phyloP scores from a whole-genome alignment of 2,113 vertebrate genomes.

The Petromus typicus region DNA sequence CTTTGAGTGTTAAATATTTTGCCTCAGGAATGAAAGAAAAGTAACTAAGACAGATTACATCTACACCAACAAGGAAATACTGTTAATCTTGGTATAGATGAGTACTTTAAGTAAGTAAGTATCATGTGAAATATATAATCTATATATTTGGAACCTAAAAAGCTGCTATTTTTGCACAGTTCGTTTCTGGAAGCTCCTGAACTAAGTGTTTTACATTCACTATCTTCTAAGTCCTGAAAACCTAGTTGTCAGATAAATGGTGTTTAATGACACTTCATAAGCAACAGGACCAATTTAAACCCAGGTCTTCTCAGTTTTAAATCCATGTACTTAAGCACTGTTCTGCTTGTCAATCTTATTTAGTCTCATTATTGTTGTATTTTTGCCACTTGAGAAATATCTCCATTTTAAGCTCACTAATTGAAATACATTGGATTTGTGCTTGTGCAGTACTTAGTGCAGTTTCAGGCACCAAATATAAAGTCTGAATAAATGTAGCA shows the following conservation, averaged over 20 bases:
- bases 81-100: background rate
- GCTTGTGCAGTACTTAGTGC: background rate
- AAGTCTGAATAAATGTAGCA: background rate
- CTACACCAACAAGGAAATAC: background rate
- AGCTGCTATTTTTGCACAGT: background rate
- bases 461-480: slow-evolving; percentile 1
- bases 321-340: background rate
- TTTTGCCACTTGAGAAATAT: background rate
- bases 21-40: too few species aligned
- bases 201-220: background rate
- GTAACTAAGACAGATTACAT: background rate
- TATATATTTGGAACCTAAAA: background rate
- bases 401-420: background rate
- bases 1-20: too few species aligned
- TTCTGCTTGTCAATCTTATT: background rate
- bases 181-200: background rate
- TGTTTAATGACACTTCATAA: background rate
- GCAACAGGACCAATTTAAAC: background rate
- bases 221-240: background rate
- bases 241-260: background rate
- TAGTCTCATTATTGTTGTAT: background rate
- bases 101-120: background rate
- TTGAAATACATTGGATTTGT: background rate
- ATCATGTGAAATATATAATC: background rate
- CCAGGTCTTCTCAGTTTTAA: background rate